Evolutionary conservation across 2,113 vertebrate species (phyloP).

Genomic region (Mobula hypostoma): DNA sequence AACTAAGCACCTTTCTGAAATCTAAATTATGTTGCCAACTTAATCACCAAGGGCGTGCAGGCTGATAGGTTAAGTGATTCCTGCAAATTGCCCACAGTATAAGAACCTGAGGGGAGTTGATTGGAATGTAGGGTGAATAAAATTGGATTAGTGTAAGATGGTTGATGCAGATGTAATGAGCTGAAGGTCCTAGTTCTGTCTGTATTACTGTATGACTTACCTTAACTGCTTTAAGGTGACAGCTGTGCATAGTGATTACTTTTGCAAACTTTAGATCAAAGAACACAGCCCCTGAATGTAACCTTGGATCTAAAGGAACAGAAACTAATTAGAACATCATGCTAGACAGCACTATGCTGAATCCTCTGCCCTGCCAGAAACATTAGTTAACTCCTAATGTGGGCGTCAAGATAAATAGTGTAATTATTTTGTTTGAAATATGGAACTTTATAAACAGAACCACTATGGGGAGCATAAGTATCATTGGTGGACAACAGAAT

Average conservation of each 20-base stretch:
- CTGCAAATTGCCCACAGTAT: too few species aligned
- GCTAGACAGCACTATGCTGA: not conserved
- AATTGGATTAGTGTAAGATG: too few species aligned
- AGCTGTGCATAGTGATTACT: not conserved
- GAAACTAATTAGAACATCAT: constrained; percentile 17
- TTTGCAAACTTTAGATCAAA: constrained; percentile 3
- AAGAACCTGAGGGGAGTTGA: too few species aligned
- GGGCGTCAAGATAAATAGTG: not conserved
- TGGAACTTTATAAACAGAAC: not conserved
- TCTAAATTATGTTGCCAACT: not conserved
- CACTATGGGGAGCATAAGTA: not conserved
- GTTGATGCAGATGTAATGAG: too few species aligned
- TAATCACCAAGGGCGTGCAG: not conserved
- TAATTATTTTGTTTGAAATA: not conserved
- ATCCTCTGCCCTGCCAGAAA: not conserved
- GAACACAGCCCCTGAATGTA: not conserved
- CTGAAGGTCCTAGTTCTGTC: too few species aligned
- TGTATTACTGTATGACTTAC: too few species aligned
- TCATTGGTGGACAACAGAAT: not conserved
- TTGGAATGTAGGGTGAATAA: too few species aligned
- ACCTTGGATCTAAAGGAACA: too few species aligned
- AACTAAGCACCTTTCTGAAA: not conserved
- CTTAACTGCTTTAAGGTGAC: not conserved
- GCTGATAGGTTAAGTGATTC: too few species aligned
- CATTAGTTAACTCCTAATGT: not conserved